phyloP scores from a whole-genome alignment of 2,113 vertebrate genomes.

The Holacanthus passer region DNA sequence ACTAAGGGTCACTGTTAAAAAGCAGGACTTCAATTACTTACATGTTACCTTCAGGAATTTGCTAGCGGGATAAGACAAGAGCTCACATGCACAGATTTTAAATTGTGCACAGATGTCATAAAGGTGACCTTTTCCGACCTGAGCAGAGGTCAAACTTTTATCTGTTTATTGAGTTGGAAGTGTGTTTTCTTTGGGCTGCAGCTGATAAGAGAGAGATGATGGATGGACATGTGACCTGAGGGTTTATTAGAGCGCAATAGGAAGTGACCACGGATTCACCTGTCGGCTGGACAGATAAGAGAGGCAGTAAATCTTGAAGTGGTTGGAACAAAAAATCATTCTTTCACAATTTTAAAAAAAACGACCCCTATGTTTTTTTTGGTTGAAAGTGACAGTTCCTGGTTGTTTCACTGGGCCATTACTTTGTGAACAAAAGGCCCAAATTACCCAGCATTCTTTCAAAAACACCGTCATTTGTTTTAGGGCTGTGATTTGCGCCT shows the following conservation, averaged over 20 bases:
- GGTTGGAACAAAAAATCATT: background rate
- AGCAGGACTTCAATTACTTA: constrained; percentile 14
- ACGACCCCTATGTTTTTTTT: background rate
- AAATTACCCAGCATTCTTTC: constrained; percentile 52
- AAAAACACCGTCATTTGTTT: constrained; percentile 23
- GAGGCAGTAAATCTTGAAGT: background rate
- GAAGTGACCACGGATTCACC: constrained; percentile 42
- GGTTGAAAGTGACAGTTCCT: constrained; percentile 41
- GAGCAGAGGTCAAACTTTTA: constrained; percentile 3
- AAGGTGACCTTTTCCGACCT: constrained; percentile 41
- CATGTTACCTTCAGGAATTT: constrained; percentile 34
- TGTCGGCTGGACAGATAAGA: background rate
- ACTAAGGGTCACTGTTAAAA: constrained; percentile 33
- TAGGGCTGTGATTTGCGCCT: background rate
- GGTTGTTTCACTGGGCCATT: background rate
- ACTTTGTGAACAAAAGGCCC: constrained; percentile 11
- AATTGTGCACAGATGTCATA: background rate
- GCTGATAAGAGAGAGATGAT: constrained; percentile 44
- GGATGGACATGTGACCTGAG: constrained; percentile 16
- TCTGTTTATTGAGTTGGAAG: constrained; percentile 43
- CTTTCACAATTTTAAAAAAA: too few species aligned
- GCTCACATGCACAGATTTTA: background rate
- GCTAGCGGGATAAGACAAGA: constrained; percentile 10
- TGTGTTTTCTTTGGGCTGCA: constrained; percentile 32
- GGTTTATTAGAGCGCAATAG: background rate